Evolutionary conservation across 2,797 vertebrate genomes (phyloP).

Genomic region (Knipowitschia caucasica): DNA sequence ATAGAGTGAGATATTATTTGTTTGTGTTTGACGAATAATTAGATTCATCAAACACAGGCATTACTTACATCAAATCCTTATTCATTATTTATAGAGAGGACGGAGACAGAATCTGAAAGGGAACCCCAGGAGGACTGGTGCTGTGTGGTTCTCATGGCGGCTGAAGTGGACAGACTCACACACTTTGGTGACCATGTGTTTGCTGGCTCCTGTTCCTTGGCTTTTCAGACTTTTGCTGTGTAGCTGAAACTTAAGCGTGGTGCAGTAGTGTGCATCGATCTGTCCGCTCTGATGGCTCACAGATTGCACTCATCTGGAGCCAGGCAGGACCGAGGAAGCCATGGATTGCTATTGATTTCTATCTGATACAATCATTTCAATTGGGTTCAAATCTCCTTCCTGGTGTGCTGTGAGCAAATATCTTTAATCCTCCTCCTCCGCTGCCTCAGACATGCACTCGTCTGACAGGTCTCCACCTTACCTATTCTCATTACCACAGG

Average conservation of each 20-base stretch:
- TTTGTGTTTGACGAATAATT: too few relatives aligned
- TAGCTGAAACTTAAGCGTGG: conserved; percentile 63
- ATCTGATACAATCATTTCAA: conserved; percentile 84
- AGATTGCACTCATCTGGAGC: conserved; percentile 78
- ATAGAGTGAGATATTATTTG: too few relatives aligned
- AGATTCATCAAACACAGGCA: too few relatives aligned
- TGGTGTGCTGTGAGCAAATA: conserved; percentile 57
- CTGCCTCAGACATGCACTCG: conserved; percentile 53
- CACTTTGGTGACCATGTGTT: not conserved
- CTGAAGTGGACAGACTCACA: not conserved
- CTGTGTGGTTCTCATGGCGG: not conserved
- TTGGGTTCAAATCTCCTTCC: conserved; percentile 76
- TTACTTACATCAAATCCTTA: too few relatives aligned
- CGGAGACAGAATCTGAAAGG: not conserved
- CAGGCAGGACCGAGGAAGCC: conserved; percentile 76
- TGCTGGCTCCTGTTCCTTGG: conserved; percentile 37
- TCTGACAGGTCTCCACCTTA: conserved; percentile 71
- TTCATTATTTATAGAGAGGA: too few relatives aligned
- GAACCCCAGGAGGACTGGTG: not conserved
- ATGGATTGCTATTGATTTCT: conserved; percentile 81
- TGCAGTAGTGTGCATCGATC: conserved; percentile 67
- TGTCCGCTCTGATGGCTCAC: conserved; percentile 71
- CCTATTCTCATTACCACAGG: conserved; percentile 70
- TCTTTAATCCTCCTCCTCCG: conserved; percentile 69
- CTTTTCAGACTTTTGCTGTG: conserved; percentile 45